Evolutionary conservation across 2,888 invertebrate species (phyloP).

Genomic region (Pyrrhosoma nymphula): DNA sequence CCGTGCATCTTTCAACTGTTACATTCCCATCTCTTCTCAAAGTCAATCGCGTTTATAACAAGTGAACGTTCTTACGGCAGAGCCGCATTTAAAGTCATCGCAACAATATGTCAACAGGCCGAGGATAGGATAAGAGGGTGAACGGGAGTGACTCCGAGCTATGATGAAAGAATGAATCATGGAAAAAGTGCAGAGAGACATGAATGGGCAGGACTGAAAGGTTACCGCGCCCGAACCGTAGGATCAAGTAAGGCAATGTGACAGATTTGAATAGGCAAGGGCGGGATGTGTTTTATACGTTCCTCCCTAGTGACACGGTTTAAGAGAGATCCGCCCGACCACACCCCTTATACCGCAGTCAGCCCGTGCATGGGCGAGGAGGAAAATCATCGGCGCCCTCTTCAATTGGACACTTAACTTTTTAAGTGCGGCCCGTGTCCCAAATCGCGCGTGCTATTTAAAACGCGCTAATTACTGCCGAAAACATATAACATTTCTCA

Average conservation of each 20-base stretch:
- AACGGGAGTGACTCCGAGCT: background rate
- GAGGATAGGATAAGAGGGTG: background rate
- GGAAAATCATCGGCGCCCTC: background rate
- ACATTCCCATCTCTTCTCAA: too few species aligned
- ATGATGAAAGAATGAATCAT: constrained; percentile 6
- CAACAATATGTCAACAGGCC: background rate
- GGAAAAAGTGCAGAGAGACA: background rate
- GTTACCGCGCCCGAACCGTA: background rate
- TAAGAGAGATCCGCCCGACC: background rate
- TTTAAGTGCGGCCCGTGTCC: background rate
- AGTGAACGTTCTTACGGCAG: too few species aligned
- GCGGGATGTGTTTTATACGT: background rate
- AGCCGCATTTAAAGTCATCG: background rate
- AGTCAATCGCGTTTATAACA: too few species aligned
- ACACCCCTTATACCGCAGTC: background rate
- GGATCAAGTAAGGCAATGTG: background rate
- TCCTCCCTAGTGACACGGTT: constrained; percentile 6
- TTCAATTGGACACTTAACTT: background rate
- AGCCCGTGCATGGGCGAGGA: background rate
- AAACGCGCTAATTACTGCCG: too few species aligned
- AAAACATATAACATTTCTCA: too few species aligned
- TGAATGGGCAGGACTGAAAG: background rate
- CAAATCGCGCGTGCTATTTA: background rate
- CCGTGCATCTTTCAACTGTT: too few species aligned
- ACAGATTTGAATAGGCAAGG: background rate